These are phyloP conservation scores for Nemotelus nigrinus DNA, from an alignment of 2,888 invertebrate species.

Conservation along the genomic window DNA sequence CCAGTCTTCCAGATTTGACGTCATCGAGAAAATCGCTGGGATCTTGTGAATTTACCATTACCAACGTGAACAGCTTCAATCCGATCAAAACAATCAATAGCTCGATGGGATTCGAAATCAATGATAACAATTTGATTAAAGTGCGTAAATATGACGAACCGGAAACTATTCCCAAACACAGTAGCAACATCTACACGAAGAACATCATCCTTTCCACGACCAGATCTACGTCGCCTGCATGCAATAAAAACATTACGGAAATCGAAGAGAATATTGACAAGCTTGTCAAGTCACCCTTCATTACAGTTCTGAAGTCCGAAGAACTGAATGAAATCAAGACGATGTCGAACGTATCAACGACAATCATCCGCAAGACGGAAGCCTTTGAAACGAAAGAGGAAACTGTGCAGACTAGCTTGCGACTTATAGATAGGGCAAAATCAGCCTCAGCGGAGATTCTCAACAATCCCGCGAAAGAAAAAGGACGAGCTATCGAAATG, in stretches of 20 bases:
- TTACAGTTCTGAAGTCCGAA: slow-evolving; percentile 58
- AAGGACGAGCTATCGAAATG: neutral
- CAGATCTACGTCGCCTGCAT: slow-evolving; percentile 42
- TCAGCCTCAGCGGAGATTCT: slow-evolving; percentile 27
- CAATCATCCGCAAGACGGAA: slow-evolving; percentile 14
- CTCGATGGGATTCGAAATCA: slow-evolving; percentile 61
- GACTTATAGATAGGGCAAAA: neutral
- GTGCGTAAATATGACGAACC: slow-evolving; percentile 46
- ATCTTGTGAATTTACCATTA: neutral
- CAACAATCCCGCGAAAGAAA: neutral
- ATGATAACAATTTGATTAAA: slow-evolving; percentile 60
- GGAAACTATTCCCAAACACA: slow-evolving; percentile 51
- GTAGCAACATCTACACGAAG: slow-evolving; percentile 54
- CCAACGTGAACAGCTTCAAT: neutral
- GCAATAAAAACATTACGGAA: slow-evolving; percentile 58
- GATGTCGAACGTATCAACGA: slow-evolving; percentile 13
- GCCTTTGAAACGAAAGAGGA: neutral
- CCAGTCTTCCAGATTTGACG: slow-evolving; percentile 62
- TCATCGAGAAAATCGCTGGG: neutral
- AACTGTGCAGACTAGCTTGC: neutral
- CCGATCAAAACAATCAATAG: neutral
- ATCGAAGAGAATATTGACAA: slow-evolving; percentile 63
- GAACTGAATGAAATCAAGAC: neutral
- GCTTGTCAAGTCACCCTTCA: slow-evolving; percentile 61
- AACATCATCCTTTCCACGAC: slow-evolving; percentile 55